Evolutionary conservation across 1,140 invertebrate species (phyloP).

Genomic region (Neodiprion pinetum): DNA sequence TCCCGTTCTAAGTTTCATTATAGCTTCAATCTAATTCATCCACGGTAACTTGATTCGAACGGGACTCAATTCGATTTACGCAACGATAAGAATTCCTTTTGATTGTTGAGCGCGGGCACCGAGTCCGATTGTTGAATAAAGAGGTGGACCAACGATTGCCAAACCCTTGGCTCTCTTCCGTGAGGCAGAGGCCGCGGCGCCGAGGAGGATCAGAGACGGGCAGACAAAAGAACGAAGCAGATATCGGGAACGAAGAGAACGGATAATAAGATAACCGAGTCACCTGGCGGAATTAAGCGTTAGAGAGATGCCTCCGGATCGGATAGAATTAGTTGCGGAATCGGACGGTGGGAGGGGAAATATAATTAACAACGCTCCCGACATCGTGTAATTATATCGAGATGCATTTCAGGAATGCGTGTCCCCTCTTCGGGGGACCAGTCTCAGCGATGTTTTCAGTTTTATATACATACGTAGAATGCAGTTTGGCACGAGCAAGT

Average conservation of each 20-base stretch:
- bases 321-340: background rate
- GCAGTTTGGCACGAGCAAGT: background rate
- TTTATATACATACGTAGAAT: background rate
- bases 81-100: constrained; percentile 2
- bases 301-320: background rate
- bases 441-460: constrained; percentile 1
- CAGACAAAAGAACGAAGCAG: no score
- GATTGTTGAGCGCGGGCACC: background rate
- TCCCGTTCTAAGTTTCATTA: constrained; percentile 2
- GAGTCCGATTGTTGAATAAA: constrained; percentile 5
- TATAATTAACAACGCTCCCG: background rate
- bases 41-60: constrained; percentile 7
- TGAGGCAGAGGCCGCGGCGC: no score
- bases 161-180: background rate
- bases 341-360: background rate
- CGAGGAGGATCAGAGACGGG: no score
- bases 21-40: constrained; percentile 2
- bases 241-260: no score
- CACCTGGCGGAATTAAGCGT: no score
- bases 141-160: background rate
- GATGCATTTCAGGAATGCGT: constrained; percentile 2
- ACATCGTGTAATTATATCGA: background rate
- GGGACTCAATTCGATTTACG: constrained; percentile 5
- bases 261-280: no score
- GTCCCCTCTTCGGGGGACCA: background rate